phyloP scores from a whole-genome alignment of 2,797 vertebrate genomes.

The Mormyrops boulengeri region DNA sequence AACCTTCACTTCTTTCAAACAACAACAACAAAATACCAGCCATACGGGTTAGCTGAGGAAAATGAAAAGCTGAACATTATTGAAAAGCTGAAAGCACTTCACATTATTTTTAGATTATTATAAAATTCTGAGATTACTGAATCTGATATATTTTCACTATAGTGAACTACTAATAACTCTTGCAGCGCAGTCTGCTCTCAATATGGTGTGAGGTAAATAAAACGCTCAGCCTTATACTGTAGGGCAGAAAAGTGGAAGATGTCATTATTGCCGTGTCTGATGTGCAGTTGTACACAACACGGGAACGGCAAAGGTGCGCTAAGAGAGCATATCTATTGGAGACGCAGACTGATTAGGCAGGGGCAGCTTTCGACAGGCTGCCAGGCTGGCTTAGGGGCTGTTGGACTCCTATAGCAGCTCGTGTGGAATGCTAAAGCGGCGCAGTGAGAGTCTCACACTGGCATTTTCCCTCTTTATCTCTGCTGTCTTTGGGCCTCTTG shows the following conservation, averaged over 20 bases:
- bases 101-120: neutral
- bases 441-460: neutral
- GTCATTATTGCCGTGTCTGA: neutral
- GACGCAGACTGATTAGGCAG: neutral
- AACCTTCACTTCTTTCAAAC: neutral
- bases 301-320: neutral
- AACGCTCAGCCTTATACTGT: neutral
- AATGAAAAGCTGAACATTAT: neutral
- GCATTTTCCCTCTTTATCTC: neutral
- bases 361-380: neutral
- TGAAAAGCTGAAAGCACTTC: neutral
- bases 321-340: neutral
- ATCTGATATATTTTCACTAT: neutral
- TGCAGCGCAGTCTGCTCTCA: neutral
- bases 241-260: neutral
- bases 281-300: neutral
- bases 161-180: neutral
- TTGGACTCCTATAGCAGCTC: neutral
- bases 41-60: neutral
- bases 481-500: neutral
- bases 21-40: neutral
- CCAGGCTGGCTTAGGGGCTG: neutral
- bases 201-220: neutral
- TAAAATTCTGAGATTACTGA: neutral
- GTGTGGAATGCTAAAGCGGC: neutral